phyloP scores from a whole-genome alignment of 2,888 invertebrate species.

The Polydrusus pterygomalis region DNA sequence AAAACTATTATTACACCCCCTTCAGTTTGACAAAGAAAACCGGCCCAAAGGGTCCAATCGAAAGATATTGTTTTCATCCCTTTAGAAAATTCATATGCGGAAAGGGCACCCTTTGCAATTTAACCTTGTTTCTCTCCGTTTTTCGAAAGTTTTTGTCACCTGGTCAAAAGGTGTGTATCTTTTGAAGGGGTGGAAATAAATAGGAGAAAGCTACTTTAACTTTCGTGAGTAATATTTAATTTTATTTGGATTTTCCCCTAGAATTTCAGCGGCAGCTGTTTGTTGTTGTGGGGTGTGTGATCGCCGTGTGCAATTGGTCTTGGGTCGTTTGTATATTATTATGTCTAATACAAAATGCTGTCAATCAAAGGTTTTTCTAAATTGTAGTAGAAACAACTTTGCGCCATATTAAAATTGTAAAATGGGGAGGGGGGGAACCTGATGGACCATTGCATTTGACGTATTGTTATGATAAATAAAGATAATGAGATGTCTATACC shows the following conservation, averaged over 20 bases:
- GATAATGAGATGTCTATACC: no score
- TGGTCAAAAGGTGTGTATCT: constrained; percentile 33
- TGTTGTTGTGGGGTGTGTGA: background rate
- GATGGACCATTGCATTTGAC: no score
- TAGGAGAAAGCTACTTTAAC: constrained; percentile 16
- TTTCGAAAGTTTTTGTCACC: constrained; percentile 44
- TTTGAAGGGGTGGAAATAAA: constrained; percentile 32
- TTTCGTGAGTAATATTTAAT: constrained; percentile 24
- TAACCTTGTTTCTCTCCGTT: constrained; percentile 29
- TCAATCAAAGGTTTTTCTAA: background rate
- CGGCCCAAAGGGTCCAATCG: background rate
- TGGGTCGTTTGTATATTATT: background rate
- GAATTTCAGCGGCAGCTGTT: constrained; percentile 28
- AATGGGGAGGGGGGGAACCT: no score
- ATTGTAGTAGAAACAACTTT: no score
- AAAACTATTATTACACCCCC: constrained; percentile 6
- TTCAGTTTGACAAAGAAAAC: background rate
- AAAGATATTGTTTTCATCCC: constrained; percentile 18
- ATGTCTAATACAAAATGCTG: background rate
- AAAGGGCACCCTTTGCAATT: constrained; percentile 37
- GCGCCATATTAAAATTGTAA: no score
- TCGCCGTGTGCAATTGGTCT: background rate
- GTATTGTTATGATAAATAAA: no score
- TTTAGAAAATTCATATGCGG: constrained; percentile 19
- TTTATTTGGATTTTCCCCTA: constrained; percentile 36